phyloP scores from a whole-genome alignment of 2,888 invertebrate genomes.

The Julus scandinavius region DNA sequence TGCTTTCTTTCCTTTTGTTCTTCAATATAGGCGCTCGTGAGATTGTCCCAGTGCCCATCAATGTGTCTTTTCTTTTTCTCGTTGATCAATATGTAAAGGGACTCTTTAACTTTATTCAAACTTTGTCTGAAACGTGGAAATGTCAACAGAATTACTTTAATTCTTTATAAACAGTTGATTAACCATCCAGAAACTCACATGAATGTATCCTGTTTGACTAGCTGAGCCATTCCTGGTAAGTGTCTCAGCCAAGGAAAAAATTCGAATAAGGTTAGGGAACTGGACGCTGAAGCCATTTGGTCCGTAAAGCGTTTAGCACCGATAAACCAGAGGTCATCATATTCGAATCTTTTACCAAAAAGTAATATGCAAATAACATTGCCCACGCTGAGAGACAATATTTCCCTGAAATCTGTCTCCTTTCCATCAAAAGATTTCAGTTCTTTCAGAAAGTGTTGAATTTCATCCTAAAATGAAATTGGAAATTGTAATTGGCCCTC shows the following conservation, averaged over 20 bases:
- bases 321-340: constrained; percentile 39
- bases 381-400: constrained; percentile 22
- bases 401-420: not conserved
- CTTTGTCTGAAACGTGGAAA: not conserved
- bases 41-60: constrained; percentile 15
- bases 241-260: constrained; percentile 52
- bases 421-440: not conserved
- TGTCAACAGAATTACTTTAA: too few species aligned
- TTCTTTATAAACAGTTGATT: too few species aligned
- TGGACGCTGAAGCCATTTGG: not conserved
- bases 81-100: not conserved
- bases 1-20: constrained; percentile 40
- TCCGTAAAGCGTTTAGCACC: not conserved
- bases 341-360: constrained; percentile 46
- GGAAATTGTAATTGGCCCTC: too few species aligned
- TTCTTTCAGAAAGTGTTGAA: constrained; percentile 49
- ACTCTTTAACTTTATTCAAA: not conserved
- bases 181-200: not conserved
- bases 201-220: not conserved
- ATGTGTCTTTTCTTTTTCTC: not conserved
- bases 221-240: not conserved
- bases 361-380: constrained; percentile 43
- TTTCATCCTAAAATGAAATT: constrained; percentile 41
- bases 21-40: not conserved
- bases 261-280: not conserved